These are phyloP conservation scores for Gnatocerus cornutus DNA, from an alignment of 2,888 invertebrate species.

Conservation along the genomic window DNA sequence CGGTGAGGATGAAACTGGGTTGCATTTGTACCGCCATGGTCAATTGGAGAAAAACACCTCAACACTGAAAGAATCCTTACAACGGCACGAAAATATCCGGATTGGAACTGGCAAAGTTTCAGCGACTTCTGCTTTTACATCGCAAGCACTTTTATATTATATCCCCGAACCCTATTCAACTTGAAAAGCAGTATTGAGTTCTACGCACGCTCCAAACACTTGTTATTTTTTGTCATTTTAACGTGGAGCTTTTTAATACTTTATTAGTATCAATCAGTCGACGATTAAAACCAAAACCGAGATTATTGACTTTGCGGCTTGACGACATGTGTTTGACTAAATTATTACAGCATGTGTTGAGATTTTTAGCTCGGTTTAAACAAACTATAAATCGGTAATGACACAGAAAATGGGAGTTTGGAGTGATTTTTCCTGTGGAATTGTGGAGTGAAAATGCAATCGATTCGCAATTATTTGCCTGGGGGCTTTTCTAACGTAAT, in stretches of 20 bases:
- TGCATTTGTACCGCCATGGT: conserved; percentile 63
- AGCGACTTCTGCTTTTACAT: conserved; percentile 48
- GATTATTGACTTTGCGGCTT: conserved; percentile 8
- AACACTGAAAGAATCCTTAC: conserved; percentile 46
- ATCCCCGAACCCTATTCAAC: conserved; percentile 42
- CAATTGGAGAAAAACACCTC: conserved; percentile 27
- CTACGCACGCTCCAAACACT: conserved; percentile 53
- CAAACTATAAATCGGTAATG: not conserved
- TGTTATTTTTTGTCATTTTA: conserved; percentile 31
- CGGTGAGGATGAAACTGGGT: conserved; percentile 58
- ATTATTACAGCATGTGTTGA: conserved; percentile 16
- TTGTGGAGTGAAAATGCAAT: not conserved
- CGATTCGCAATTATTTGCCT: not conserved
- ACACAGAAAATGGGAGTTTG: no score
- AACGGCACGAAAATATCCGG: conserved; percentile 47
- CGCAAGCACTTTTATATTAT: conserved; percentile 45
- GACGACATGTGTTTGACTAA: conserved; percentile 25
- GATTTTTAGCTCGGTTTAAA: conserved; percentile 1
- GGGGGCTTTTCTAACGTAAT: not conserved
- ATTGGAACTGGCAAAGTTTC: conserved; percentile 51
- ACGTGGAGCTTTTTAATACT: conserved; percentile 17
- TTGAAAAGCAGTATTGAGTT: conserved; percentile 48
- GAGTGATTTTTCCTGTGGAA: no score
- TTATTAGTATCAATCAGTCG: no score
- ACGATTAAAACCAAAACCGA: not conserved